Conservation (phyloP, 2,888 invertebrate species). For the Caenorhabditis auriculariae region DNA sequence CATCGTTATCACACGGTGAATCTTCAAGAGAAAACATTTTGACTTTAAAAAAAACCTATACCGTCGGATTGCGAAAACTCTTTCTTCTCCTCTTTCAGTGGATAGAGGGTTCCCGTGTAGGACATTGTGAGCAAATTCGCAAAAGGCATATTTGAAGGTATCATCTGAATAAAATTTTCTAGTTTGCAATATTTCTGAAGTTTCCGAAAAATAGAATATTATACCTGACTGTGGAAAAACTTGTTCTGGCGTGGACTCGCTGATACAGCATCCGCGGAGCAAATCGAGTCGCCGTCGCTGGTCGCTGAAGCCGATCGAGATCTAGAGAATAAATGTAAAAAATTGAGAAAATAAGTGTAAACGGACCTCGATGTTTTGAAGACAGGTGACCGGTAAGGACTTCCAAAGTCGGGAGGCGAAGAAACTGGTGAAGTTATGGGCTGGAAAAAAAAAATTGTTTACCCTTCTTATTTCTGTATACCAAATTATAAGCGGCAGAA, state of each 20-base stretch:
- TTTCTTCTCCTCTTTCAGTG: not conserved
- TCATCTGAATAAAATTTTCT: constrained; percentile 3
- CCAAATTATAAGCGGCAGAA: no score
- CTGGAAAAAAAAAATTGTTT: no score
- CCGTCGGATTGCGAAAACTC: not conserved
- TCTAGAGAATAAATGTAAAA: not conserved
- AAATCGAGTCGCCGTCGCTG: constrained; percentile 7
- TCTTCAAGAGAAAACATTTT: constrained; percentile 1
- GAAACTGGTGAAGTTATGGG: no score
- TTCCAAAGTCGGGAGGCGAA: no score
- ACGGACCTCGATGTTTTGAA: no score
- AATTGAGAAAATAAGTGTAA: not conserved
- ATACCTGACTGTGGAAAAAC: constrained; percentile 1
- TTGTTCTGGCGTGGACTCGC: not conserved
- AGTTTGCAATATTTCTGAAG: not conserved
- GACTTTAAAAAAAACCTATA: not conserved
- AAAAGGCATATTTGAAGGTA: constrained; percentile 24
- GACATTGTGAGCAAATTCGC: constrained; percentile 18
- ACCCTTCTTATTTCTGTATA: no score
- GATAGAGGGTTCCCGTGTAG: constrained; percentile 18
- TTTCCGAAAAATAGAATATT: not conserved
- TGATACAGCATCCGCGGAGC: not conserved
- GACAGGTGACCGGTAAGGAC: no score
- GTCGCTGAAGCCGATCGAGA: constrained; percentile 9
- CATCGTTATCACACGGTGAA: not conserved